phyloP scores from a whole-genome alignment of 2,888 invertebrate species.

The Agrotis segetum region DNA sequence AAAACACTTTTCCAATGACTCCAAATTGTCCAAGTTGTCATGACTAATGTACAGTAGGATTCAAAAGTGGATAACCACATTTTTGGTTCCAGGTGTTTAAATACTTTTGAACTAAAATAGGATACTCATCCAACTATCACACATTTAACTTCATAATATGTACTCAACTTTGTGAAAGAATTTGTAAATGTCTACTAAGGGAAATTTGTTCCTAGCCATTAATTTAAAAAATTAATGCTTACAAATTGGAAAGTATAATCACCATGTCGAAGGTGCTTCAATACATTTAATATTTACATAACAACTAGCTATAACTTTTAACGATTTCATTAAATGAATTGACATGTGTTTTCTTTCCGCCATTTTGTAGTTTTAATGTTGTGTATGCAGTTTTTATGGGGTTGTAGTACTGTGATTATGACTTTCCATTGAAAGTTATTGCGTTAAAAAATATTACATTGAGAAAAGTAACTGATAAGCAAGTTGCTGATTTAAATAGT shows the following conservation, averaged over 20 bases:
- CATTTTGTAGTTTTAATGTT: constrained; percentile 18
- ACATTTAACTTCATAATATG: neutral
- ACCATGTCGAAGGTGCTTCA: constrained; percentile 53
- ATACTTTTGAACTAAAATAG: no score
- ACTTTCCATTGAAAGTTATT: constrained; percentile 1
- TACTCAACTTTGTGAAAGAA: constrained; percentile 23
- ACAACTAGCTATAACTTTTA: constrained; percentile 53
- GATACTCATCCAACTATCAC: neutral
- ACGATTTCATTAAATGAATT: constrained; percentile 47
- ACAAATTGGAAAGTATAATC: constrained; percentile 67
- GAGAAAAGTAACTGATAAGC: neutral
- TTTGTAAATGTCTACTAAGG: constrained; percentile 16
- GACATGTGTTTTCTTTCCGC: constrained; percentile 21
- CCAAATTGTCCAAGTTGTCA: no score
- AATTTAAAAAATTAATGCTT: constrained; percentile 56
- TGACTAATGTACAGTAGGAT: no score
- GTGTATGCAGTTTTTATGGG: constrained; percentile 20
- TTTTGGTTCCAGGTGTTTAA: no score
- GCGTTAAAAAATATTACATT: neutral
- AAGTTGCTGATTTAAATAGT: neutral
- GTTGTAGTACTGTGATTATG: neutral
- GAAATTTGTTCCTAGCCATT: constrained; percentile 50
- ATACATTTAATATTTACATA: constrained; percentile 66
- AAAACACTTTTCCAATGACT: no score
- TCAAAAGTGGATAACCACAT: no score